Base-by-base conservation (phyloP, 2,113 vertebrate species). In the Motacilla tschutschensis region DNA sequence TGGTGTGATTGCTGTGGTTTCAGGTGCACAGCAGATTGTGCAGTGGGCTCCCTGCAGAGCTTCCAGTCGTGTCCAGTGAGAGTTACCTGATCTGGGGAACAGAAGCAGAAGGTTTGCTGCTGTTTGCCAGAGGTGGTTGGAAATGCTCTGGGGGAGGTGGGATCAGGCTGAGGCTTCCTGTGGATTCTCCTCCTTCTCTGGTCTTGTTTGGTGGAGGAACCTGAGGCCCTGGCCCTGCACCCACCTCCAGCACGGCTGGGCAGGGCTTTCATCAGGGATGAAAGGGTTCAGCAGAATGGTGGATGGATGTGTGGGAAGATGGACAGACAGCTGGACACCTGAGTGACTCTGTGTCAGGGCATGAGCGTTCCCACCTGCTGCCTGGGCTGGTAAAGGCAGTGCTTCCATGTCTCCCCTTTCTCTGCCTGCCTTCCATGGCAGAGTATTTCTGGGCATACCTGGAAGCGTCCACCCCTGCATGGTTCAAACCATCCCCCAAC, bases 261-360 rank as follows among this genome's bases (percentile, higher is more conserved):
- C 33, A 53, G 46, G 33, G 54, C 9, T 53, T 63, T 26, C 11
- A 0, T 2, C 0, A 1, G 31, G 41, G 50, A 38, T 0, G 0
- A 29, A 50, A 41, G 41, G 1, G 9, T 2, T 33, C 41, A 3
- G n/a, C 38, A 40, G 74, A 21, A 3, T 4, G 17, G 50, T 8
- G 50, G 36, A 18, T n/a, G 69, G 59, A 25, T 8, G 15, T 41
- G 7, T 20, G 11, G 71, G 3, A 2, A 17, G 8, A 17, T 1
- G 17, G 79, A 25, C 65, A 35, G 55, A n/a, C 57, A 53, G 41
- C n/a, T 36, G 65, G 18, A 60, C 67, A 41, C 0, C 2, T 5
- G 19, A 58, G 62, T 24, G 87, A 12, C 29, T 48, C 76, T 53
- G 58, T 0, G 4, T 47, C 38, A 24, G 35, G 60, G 71, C 3